phyloP scores from a whole-genome alignment of 2,113 vertebrate genomes.

The Kryptolebias marmoratus region DNA sequence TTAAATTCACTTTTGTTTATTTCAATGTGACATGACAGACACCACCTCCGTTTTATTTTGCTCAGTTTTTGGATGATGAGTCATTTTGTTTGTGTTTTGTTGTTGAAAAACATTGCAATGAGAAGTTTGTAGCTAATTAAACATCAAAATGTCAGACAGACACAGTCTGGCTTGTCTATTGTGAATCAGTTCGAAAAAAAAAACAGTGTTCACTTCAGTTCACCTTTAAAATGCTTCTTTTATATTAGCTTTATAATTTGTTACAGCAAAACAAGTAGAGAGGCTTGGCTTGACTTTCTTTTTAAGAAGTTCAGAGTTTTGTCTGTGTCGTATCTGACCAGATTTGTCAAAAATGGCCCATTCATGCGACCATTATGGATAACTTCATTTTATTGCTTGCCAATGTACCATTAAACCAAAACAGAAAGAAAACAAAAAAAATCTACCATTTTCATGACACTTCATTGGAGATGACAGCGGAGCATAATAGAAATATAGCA shows the following conservation, averaged over 20 bases:
- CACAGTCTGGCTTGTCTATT: slow-evolving; percentile 28
- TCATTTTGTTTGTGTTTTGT: slow-evolving; percentile 29
- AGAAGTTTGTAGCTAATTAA: slow-evolving; percentile 45
- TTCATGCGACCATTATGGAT: slow-evolving; percentile 9
- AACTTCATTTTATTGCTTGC: slow-evolving; percentile 18
- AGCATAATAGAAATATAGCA: slow-evolving; percentile 9
- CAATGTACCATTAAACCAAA: slow-evolving; percentile 12
- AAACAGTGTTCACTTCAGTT: slow-evolving; percentile 17
- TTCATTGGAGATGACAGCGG: not conserved
- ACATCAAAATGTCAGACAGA: slow-evolving; percentile 52
- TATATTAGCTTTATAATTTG: not conserved
- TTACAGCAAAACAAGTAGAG: not conserved
- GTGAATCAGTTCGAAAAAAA: not conserved
- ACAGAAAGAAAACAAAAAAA: not conserved
- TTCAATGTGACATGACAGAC: slow-evolving; percentile 42
- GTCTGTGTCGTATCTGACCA: not conserved
- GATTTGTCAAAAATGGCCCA: slow-evolving; percentile 9
- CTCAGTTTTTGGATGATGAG: slow-evolving; percentile 31
- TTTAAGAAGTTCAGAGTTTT: not conserved
- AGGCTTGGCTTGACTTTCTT: not conserved
- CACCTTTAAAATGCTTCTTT: not conserved
- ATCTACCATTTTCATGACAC: not conserved
- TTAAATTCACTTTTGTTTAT: slow-evolving; percentile 17
- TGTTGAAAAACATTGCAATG: slow-evolving; percentile 47
- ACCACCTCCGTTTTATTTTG: slow-evolving; percentile 13